phyloP scores from a whole-genome alignment of 2,113 vertebrate genomes.

The Mionectes macconnelli region DNA sequence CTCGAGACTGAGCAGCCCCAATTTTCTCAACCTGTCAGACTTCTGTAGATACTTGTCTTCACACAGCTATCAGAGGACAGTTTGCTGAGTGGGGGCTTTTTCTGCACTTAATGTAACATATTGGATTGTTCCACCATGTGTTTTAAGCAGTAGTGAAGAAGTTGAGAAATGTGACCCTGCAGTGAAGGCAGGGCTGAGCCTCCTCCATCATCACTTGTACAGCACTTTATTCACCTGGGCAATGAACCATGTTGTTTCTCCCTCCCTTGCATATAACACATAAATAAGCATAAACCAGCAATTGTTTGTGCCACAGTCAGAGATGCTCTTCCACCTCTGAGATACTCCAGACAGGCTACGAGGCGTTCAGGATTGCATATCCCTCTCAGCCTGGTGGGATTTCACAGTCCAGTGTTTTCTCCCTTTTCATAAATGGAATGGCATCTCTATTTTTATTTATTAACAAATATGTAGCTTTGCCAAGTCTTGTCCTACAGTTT shows the following conservation, averaged over 20 bases:
- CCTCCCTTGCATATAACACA: neutral
- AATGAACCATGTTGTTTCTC: neutral
- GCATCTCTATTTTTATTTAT: neutral
- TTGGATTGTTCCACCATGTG: neutral
- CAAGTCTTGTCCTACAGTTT: neutral
- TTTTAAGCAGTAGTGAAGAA: neutral
- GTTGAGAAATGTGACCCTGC: neutral
- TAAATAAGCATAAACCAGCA: neutral
- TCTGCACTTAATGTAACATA: neutral
- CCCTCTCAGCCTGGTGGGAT: neutral
- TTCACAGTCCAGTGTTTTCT: neutral
- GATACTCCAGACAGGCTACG: neutral
- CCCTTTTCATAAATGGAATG: neutral
- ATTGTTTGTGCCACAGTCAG: neutral
- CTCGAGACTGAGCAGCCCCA: neutral
- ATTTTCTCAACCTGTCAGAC: neutral
- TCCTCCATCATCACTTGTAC: neutral
- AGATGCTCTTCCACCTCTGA: no score
- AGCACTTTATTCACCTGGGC: neutral
- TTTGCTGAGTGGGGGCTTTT: neutral
- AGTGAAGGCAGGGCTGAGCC: neutral
- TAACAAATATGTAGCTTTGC: neutral
- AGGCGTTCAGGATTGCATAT: neutral
- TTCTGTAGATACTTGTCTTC: neutral
- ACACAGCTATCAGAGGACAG: neutral